Evolutionary conservation across 2,113 vertebrate species (phyloP), one percentile per base, ranked within the genome.

Genomic region (Smithornis capensis): DNA sequence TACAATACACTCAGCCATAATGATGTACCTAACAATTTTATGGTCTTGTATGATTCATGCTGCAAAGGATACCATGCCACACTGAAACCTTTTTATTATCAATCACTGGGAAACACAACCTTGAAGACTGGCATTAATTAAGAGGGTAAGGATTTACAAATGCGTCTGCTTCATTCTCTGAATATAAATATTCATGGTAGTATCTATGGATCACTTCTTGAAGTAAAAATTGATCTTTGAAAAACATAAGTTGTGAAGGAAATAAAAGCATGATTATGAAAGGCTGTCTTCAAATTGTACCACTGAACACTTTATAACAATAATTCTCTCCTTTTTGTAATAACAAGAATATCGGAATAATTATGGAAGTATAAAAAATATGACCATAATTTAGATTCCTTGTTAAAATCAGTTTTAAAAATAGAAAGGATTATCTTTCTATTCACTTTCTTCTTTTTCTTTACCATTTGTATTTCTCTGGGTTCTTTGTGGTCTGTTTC

Each of bases 61-160:
- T 95, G 94, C 80, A 95, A 89, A 97, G 93, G 80, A 95, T 89
- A 87, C 86, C 88, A 29, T 95, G 95, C 93, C 94, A 97, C 80
- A 76, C 73, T 27, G 94, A 89, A 94, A 96, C 95, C 96, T 96
- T 96, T 97, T 97, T 96, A 96, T 97, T 96, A 96, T 96, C 95
- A 96, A 96, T 97, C 96, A 97, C 63, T 77, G 28, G 31, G 80
- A 97, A 96, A 90, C 69, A 92, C 57, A 93, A 90, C 76, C 88
- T 93, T 95, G 93, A 96, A 96, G 93, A 96, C 40, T 97, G 90
- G 83, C 92, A 92, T 95, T 95, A 96, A 96, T 97, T 97, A 97
- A 94, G 86, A 89, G 69, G 45, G 80, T 93, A 82, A 94, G 95
- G 86, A 95, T 97, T 96, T 97, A 95, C 93, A 96, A 96, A 97